Evolutionary conservation across 2,888 invertebrate genomes (phyloP).

Genomic region (Ceraclea dissimilis): DNA sequence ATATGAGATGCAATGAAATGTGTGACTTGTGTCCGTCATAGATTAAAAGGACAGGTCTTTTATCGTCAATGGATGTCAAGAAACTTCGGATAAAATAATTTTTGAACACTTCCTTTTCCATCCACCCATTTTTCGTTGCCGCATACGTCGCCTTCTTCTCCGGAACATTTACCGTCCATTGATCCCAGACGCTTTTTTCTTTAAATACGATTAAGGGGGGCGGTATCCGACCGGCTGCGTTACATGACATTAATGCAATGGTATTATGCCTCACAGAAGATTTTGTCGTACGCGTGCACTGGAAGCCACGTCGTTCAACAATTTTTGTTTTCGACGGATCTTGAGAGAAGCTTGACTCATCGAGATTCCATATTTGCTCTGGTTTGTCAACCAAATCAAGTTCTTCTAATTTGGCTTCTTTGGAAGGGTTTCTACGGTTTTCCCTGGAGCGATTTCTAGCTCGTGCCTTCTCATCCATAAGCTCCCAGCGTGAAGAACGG

Average conservation of each 20-base stretch:
- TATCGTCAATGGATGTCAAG: conserved; percentile 19
- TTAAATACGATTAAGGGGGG: conserved; percentile 4
- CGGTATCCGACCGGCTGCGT: conserved; percentile 12
- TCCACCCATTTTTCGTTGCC: conserved; percentile 29
- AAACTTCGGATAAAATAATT: conserved; percentile 20
- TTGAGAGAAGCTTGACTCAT: conserved; percentile 19
- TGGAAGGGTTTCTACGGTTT: too few relatives aligned
- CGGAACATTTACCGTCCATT: conserved; percentile 19
- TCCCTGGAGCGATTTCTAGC: too few relatives aligned
- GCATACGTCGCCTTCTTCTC: conserved; percentile 25
- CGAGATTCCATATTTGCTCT: conserved; percentile 27
- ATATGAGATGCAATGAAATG: conserved; percentile 26
- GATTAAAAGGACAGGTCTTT: conserved; percentile 28
- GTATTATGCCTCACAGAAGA: conserved; percentile 7
- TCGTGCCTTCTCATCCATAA: too few relatives aligned
- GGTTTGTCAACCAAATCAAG: conserved; percentile 4
- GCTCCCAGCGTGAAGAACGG: too few relatives aligned
- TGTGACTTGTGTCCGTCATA: conserved; percentile 29
- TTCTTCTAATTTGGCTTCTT: too few relatives aligned
- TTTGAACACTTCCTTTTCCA: conserved; percentile 25
- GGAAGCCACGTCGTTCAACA: conserved; percentile 20
- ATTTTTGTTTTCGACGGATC: conserved; percentile 24
- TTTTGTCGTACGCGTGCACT: conserved; percentile 12
- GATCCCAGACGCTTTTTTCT: conserved; percentile 22
- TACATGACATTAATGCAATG: conserved; percentile 13